Percentiles rank a stretch among this genome's conserved stretches.
Evolutionary conservation across 1,140 invertebrate species (phyloP).

Genomic region (Micrasema longulum): DNA sequence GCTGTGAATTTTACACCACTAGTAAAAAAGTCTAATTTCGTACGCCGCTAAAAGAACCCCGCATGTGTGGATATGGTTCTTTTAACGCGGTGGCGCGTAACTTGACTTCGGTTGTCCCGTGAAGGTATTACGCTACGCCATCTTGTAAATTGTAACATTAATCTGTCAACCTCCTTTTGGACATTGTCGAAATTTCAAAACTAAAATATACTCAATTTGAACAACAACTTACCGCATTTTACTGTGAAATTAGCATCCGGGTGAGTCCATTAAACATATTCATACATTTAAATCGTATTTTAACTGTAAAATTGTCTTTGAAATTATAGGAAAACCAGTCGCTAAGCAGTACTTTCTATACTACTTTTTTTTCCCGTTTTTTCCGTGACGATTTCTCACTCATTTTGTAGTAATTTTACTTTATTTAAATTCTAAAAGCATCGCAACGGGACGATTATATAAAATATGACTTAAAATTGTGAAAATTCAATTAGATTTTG

Average conservation of each 20-base stretch:
- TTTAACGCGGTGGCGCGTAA: not conserved
- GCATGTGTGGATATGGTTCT: not conserved
- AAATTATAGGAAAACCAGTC: not conserved
- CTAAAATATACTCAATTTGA: conserved; percentile 12
- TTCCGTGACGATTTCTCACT: not conserved
- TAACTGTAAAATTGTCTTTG: not conserved
- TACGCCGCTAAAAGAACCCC: not conserved
- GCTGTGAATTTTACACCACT: not conserved
- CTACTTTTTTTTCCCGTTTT: not conserved
- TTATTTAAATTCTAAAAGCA: not conserved
- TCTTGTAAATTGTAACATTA: conserved; percentile 25
- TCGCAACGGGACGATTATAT: no score
- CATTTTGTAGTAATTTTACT: not conserved
- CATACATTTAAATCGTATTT: conserved; percentile 1
- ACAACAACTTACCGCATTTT: conserved; percentile 3
- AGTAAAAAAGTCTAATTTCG: not conserved
- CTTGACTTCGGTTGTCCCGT: not conserved
- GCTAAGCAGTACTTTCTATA: not conserved
- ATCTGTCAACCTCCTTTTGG: conserved; percentile 21
- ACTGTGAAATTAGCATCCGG: conserved; percentile 28
- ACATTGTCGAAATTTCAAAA: not conserved
- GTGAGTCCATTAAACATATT: not conserved
- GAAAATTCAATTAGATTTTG: no score
- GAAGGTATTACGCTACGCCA: not conserved
- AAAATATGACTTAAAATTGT: no score